Evolutionary conservation across 1,140 invertebrate species (phyloP).

Genomic region (Ditylenchus dipsaci): DNA sequence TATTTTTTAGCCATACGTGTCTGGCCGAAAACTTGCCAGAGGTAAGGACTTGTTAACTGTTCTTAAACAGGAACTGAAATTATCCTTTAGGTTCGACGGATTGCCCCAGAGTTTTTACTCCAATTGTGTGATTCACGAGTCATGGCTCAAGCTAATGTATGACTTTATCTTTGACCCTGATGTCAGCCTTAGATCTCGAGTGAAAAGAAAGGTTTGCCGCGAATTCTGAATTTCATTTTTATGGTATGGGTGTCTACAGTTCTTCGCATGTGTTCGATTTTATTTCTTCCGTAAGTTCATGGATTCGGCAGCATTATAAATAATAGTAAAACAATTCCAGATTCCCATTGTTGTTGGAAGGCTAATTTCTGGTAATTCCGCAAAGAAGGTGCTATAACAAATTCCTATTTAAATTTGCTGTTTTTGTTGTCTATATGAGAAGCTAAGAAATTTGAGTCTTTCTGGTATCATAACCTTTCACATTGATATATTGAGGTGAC

Average conservation of each 20-base stretch:
- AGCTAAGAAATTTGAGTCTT: too few relatives aligned
- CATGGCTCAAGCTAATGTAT: conserved; percentile 86
- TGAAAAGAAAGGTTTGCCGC: conserved; percentile 68
- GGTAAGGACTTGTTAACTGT: conserved; percentile 62
- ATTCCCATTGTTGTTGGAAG: too few relatives aligned
- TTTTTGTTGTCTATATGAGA: too few relatives aligned
- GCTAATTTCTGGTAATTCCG: too few relatives aligned
- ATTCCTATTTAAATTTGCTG: too few relatives aligned
- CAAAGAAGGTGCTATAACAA: too few relatives aligned
- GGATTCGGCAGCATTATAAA: background rate
- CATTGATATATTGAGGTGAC: too few relatives aligned
- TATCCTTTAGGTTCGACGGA: conserved; percentile 73
- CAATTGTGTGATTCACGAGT: conserved; percentile 82
- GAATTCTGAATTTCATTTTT: conserved; percentile 52
- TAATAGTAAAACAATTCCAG: background rate
- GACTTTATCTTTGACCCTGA: conserved; percentile 93
- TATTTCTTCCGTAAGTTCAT: conserved; percentile 41
- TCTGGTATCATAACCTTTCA: too few relatives aligned
- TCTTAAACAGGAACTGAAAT: background rate
- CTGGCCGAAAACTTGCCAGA: conserved; percentile 82
- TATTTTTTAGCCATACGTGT: conserved; percentile 66
- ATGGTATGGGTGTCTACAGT: conserved; percentile 49
- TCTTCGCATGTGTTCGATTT: conserved; percentile 46
- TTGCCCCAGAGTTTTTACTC: conserved; percentile 95
- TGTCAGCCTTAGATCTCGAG: conserved; percentile 88